These are phyloP conservation scores for Drosophila pseudoobscura DNA, from an alignment of 1,140 invertebrate species.

Conservation along the genomic window DNA sequence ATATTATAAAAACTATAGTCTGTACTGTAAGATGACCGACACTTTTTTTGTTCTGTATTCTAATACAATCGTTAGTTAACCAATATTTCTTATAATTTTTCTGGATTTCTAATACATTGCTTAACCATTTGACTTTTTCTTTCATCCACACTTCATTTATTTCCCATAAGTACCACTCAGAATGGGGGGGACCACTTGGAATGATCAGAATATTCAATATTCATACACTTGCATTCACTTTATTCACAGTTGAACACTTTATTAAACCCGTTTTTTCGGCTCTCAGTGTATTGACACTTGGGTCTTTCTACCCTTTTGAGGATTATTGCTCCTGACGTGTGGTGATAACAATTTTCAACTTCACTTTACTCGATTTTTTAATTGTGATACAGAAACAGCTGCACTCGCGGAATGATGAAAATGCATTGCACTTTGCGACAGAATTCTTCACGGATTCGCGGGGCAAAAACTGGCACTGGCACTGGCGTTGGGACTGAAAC, in stretches of 20 bases:
- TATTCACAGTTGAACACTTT: conserved; percentile 8
- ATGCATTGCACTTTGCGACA: conserved; percentile 80
- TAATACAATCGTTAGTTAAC: not conserved
- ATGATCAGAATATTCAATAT: conserved; percentile 12
- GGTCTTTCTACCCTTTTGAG: conserved; percentile 4
- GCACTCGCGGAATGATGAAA: conserved; percentile 74
- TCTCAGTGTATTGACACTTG: conserved; percentile 31
- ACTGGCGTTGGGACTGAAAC: conserved; percentile 9
- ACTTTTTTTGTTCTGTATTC: not conserved
- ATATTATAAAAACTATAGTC: too few relatives aligned
- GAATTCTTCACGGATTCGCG: conserved; percentile 62
- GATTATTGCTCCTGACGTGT: conserved; percentile 18
- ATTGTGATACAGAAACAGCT: conserved; percentile 70
- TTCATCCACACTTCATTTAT: too few relatives aligned
- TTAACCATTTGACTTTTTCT: conserved; percentile 20
- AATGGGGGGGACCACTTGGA: not conserved
- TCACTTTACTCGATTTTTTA: conserved; percentile 62
- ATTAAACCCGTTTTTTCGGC: conserved; percentile 26
- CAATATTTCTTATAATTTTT: not conserved
- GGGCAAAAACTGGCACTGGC: conserved; percentile 24
- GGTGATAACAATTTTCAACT: conserved; percentile 61
- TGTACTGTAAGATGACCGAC: too few relatives aligned
- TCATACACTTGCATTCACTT: conserved; percentile 36
- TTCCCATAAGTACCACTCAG: conserved; percentile 2
- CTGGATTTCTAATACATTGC: not conserved